Base-by-base conservation (phyloP, 2,888 invertebrate genomes). In the Coremacera marginata region DNA sequence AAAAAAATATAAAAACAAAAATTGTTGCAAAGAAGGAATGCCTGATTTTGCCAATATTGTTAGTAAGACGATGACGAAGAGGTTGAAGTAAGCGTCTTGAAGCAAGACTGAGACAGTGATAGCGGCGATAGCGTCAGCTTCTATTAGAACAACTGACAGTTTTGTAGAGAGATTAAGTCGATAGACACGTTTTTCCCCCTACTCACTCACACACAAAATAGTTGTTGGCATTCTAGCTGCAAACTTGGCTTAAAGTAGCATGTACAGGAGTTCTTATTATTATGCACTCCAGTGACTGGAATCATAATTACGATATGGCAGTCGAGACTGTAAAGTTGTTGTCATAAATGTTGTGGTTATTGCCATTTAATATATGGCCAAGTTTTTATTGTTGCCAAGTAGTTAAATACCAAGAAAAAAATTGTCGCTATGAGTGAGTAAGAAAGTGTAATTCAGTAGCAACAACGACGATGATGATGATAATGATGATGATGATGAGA, bases 261-360 rank as follows among this genome's bases (percentile, higher is more conserved):
- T 60, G 19, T n/a, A 7, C 22, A 60, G 37, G 57, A 60, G 37
- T 60, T 60, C 57, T n/a, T 44, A 31, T 76, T 78, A 73, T 78
- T 76, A 76, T 78, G 57, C 76, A 76, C 78, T 78, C 55, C 60
- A 76, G 75, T 81, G 81, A 79, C 73, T 79, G 63, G 80, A 81
- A 82, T 82, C 78, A 75, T 73, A 82, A 82, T 80, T 80, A 72
- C 67, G 11, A 52, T 7, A 31, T 27, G 55, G 31, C 34, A 55
- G 51, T 55, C 55, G 22, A 55, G 27, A 16, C 55, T 8, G 49
- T 34, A 37, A 65, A 19, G 5, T 37, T 19, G 63, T 34, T 63
- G 63, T 63, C 63, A 31, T 63, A 27, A 27, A 37, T 65, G 60
- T 27, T 22, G 60, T 27, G 60, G 27, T 27, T 60, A 25, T 60